Conservation (phyloP, 2,888 invertebrate species). For the Zaprionus bogoriensis region DNA sequence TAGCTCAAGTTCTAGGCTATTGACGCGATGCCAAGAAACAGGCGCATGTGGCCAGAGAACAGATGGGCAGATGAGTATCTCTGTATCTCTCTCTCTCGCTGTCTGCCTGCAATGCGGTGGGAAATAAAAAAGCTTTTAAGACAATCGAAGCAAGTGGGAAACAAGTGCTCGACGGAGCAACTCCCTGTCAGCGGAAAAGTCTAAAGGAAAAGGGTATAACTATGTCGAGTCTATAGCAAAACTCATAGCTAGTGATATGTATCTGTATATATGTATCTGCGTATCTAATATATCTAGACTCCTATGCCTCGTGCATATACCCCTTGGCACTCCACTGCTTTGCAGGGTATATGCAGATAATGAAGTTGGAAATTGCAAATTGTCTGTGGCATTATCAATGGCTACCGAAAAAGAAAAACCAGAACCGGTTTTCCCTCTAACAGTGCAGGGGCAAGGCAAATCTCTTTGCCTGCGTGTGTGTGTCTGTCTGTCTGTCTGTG, state of each 20-base stretch:
- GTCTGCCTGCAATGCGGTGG: not conserved
- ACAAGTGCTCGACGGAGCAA: not conserved
- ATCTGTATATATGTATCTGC: too few relatives aligned
- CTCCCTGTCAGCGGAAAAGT: too few relatives aligned
- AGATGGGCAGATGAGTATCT: constrained; percentile 24
- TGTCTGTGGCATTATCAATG: constrained; percentile 15
- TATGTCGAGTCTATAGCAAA: too few relatives aligned
- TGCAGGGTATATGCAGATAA: constrained; percentile 21
- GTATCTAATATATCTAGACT: too few relatives aligned
- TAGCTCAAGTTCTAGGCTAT: constrained; percentile 63
- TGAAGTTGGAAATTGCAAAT: constrained; percentile 42
- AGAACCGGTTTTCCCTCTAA: constrained; percentile 57
- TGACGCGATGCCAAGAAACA: constrained; percentile 58
- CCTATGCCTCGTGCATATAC: too few relatives aligned
- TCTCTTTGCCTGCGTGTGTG: constrained; percentile 4
- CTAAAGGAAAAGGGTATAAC: too few relatives aligned
- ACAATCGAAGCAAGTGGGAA: not conserved
- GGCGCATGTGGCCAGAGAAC: constrained; percentile 49
- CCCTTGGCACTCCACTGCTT: not conserved
- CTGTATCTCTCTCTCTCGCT: not conserved
- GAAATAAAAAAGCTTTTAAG: not conserved
- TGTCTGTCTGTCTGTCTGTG: constrained; percentile 24
- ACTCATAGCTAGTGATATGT: too few relatives aligned
- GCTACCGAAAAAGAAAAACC: constrained; percentile 24
- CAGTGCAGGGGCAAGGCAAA: constrained; percentile 21